Evolutionary conservation across 2,888 invertebrate genomes (phyloP).

Genomic region (Drosophila merina): DNA sequence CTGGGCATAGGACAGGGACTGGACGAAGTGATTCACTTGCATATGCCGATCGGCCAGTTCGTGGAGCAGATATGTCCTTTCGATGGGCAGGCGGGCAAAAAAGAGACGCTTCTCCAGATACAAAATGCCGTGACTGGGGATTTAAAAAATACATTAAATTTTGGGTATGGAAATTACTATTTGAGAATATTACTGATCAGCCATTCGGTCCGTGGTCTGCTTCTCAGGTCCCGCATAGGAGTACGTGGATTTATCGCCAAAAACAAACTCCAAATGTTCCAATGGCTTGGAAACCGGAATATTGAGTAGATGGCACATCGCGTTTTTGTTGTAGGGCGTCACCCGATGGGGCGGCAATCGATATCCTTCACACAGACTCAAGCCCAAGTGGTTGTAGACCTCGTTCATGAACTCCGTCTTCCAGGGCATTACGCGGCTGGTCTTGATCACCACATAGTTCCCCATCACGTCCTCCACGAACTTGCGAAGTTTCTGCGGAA

Average conservation of each 20-base stretch:
- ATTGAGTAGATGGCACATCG: conserved; percentile 56
- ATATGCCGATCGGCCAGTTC: conserved; percentile 63
- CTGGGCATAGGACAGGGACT: conserved; percentile 44
- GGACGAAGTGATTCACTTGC: conserved; percentile 47
- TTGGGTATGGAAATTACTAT: neutral
- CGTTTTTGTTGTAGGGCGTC: conserved; percentile 52
- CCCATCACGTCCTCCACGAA: conserved; percentile 64
- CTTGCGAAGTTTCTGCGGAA: conserved; percentile 49
- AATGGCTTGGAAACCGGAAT: conserved; percentile 35
- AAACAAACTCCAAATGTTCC: conserved; percentile 35
- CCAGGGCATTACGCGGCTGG: conserved; percentile 68
- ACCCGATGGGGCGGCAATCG: conserved; percentile 45
- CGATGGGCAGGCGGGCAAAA: conserved; percentile 61
- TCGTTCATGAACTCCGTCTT: conserved; percentile 69
- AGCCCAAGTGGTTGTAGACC: conserved; percentile 68
- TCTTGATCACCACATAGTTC: conserved; percentile 63
- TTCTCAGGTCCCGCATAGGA: conserved; percentile 14
- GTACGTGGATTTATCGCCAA: conserved; percentile 52
- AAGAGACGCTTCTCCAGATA: conserved; percentile 55
- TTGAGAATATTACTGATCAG: conserved; percentile 35
- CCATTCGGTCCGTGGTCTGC: conserved; percentile 1
- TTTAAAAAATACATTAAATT: neutral
- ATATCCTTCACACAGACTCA: conserved; percentile 57
- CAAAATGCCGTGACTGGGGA: conserved; percentile 14
- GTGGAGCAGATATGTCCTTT: conserved; percentile 64